Base-by-base conservation (phyloP, 2,797 vertebrate species). In the Enteromius unitaeniatus region DNA sequence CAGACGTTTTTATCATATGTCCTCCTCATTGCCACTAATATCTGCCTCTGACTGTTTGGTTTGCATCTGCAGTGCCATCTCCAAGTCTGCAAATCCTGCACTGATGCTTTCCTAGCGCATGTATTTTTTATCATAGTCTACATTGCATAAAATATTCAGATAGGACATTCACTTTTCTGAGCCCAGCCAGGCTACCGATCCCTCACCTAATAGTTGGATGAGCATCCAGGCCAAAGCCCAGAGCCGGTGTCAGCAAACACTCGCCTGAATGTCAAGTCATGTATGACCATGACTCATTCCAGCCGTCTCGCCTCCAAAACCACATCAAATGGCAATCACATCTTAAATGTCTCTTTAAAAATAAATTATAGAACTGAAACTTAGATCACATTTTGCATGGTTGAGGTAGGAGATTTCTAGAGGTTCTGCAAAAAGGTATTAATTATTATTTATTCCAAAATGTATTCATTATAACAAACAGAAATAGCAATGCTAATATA, bases 111-210 rank as follows among this genome's bases (percentile, higher is more conserved):
- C 89, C 90, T 83, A 79, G 82, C 84, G 86, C 91, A 94, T 95
- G 90, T 94, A 93, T 95, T 93, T 95, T 95, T 95, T 89, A 95
- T 94, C 83, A 88, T 90, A 90, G 92, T 95, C 94, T 94, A 95
- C 92, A 93, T 89, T 91, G 90, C 89, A 94, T 95, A 87, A 92
- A 95, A 94, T 94, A 95, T 95, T 95, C 93, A 95, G 89, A 87
- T 92, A 92, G 91, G 94, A 95, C 93, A 93, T 86, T 85, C 81
- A 78, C 68, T 86, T 86, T 84, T 87, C 80, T 47, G 55, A 77
- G 86, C 53, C 55, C 58, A 37, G 70, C 23, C 81, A 83, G 77
- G 74, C 68, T 85, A 78, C 72, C 11, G 49, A 88, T 75, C 85
- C 74, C 64, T 84, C 83, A 78, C 70, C 73, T 84, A 82, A 79